A percentile compares a stretch with the other conserved stretches of the same genome.
Conservation (phyloP, 2,888 invertebrate genomes). For the Oligia fasciuncula region DNA sequence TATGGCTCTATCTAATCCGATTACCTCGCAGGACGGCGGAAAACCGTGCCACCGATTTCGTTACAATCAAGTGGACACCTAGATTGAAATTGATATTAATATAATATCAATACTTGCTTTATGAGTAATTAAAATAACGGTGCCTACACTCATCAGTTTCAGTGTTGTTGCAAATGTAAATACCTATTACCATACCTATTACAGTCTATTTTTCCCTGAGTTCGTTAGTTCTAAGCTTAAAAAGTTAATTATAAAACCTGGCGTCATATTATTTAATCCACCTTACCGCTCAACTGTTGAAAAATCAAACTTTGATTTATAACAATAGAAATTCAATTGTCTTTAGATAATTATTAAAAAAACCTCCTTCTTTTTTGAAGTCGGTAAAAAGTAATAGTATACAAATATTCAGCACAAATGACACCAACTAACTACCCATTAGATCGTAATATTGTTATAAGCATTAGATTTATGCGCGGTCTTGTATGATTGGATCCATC, state of each 20-base stretch:
- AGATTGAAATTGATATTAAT: slow-evolving; percentile 13
- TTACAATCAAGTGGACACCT: slow-evolving; percentile 7
- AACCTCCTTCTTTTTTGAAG: no score
- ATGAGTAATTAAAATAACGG: not conserved
- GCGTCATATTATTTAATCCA: slow-evolving; percentile 25
- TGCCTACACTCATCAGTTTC: not conserved
- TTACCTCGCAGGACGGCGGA: slow-evolving; percentile 10
- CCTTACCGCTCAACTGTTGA: not conserved
- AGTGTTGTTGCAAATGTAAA: not conserved
- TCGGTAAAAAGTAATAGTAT: not conserved
- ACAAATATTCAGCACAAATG: slow-evolving; percentile 45
- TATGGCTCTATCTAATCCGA: slow-evolving; percentile 13
- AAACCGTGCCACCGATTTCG: slow-evolving; percentile 9
- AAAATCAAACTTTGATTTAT: no score
- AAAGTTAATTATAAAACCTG: slow-evolving; percentile 21
- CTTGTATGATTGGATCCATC: slow-evolving; percentile 41
- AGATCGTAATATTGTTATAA: slow-evolving; percentile 37
- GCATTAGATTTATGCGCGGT: slow-evolving; percentile 55
- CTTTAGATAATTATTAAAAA: no score
- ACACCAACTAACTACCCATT: slow-evolving; percentile 26
- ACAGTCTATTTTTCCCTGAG: not conserved
- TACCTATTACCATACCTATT: no score
- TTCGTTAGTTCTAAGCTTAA: not conserved
- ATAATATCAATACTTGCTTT: not conserved
- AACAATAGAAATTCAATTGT: no score